Percentiles rank a stretch among this genome's conserved stretches.
Conservation (phyloP, 2,888 invertebrate genomes). For the Aleiodes testaceus region DNA sequence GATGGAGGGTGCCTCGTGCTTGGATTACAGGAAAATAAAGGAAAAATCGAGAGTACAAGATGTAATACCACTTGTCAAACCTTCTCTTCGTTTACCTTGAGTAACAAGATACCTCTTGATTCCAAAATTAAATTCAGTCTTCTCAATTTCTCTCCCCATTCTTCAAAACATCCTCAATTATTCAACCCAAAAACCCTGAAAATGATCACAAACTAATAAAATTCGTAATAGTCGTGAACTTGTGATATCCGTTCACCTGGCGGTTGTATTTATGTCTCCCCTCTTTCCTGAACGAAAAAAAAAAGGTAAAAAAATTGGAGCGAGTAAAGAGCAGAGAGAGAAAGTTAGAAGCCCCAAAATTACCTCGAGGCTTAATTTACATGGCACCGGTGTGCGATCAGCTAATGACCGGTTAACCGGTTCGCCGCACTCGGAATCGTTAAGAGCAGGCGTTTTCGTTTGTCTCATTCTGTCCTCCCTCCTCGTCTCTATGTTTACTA, state of each 20-base stretch:
- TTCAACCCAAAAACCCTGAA: not conserved
- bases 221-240: conserved; percentile 34
- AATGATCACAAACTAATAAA: not conserved
- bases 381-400: conserved; percentile 66
- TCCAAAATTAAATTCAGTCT: too few relatives aligned
- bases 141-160: too few relatives aligned
- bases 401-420: conserved; percentile 73
- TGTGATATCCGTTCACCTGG: conserved; percentile 66
- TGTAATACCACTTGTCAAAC: conserved; percentile 28
- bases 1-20: conserved; percentile 26
- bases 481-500: conserved; percentile 3
- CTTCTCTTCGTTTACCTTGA: not conserved
- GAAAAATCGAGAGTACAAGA: conserved; percentile 35
- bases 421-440: conserved; percentile 66
- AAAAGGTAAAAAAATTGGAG: not conserved
- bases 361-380: conserved; percentile 68
- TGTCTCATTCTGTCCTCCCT: conserved; percentile 34
- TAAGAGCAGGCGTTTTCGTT: conserved; percentile 50
- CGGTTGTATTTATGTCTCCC: conserved; percentile 51
- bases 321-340: conserved; percentile 1
- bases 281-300: conserved; percentile 52
- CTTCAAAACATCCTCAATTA: too few relatives aligned
- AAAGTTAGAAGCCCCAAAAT: conserved; percentile 45
- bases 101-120: not conserved
- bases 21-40: conserved; percentile 19